phyloP scores from a whole-genome alignment of 1,140 invertebrate genomes.

The Euglossa dilemma region DNA sequence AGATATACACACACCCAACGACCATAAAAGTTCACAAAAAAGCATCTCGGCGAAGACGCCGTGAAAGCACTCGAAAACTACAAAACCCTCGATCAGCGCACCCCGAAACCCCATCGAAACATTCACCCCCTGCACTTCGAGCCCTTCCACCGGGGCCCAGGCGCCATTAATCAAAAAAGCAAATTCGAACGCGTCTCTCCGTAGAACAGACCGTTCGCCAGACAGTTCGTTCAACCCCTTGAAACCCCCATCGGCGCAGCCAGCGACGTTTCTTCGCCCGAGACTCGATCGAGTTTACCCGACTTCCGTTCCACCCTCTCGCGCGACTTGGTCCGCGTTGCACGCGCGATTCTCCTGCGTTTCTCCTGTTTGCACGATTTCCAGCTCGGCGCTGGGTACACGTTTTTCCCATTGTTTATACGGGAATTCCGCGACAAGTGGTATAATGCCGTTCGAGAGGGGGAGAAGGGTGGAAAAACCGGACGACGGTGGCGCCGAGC shows the following conservation, averaged over 20 bases:
- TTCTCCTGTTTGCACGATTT: background rate
- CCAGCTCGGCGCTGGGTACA: background rate
- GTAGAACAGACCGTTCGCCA: background rate
- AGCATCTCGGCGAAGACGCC: too few relatives aligned
- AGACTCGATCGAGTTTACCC: background rate
- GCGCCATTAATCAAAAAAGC: constrained; percentile 1
- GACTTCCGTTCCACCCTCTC: too few relatives aligned
- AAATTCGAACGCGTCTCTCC: background rate
- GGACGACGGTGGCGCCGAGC: constrained; percentile 5
- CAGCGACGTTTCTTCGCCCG: background rate
- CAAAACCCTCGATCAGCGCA: background rate
- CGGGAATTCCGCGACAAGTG: constrained; percentile 11
- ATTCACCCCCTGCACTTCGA: background rate
- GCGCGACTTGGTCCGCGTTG: too few relatives aligned
- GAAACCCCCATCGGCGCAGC: background rate
- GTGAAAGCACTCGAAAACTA: too few relatives aligned
- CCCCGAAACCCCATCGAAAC: background rate
- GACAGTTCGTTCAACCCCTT: constrained; percentile 1
- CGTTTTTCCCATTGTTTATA: constrained; percentile 37
- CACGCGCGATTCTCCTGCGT: too few relatives aligned
- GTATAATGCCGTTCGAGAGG: constrained; percentile 34
- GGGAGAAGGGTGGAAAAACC: background rate
- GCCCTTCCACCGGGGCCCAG: too few relatives aligned
- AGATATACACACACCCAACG: too few relatives aligned
- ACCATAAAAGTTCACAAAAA: too few relatives aligned